A percentile compares a stretch with the other conserved stretches of the same genome.
Evolutionary conservation across 2,113 vertebrate species (phyloP).

Genomic region (Connochaetes taurinus): DNA sequence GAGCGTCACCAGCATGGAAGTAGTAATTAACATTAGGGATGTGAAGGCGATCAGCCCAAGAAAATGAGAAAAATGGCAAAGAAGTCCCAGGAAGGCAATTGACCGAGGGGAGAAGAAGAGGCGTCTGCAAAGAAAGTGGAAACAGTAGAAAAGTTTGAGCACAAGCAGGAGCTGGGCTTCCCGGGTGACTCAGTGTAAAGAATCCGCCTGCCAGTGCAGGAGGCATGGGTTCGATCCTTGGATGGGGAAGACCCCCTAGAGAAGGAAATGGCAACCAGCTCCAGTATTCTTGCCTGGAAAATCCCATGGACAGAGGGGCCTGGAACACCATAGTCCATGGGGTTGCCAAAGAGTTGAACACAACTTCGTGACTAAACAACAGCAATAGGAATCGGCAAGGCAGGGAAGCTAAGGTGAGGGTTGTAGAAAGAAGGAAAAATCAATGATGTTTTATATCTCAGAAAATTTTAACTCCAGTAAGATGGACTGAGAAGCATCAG

Average conservation of each 20-base stretch:
- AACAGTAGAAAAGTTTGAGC: not conserved
- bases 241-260: not conserved
- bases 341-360: accelerated
- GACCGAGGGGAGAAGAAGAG: not conserved
- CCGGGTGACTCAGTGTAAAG: not conserved
- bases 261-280: not conserved
- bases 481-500: not conserved
- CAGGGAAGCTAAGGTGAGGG: not conserved
- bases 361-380: not conserved
- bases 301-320: not conserved
- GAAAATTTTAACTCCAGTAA: not conserved
- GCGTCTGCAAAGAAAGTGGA: not conserved
- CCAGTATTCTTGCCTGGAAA: not conserved
- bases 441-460: not conserved
- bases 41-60: not conserved
- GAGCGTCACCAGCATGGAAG: not conserved
- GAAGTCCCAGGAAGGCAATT: not conserved
- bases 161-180: accelerated
- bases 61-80: not conserved
- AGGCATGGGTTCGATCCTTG: not conserved
- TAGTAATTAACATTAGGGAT: not conserved
- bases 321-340: not conserved
- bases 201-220: not conserved
- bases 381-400: not conserved
- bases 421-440: not conserved